Evolutionary conservation across 2,888 invertebrate genomes (phyloP), one percentile per base, ranked within the genome.

Genomic region (Ptilodon capucinus): DNA sequence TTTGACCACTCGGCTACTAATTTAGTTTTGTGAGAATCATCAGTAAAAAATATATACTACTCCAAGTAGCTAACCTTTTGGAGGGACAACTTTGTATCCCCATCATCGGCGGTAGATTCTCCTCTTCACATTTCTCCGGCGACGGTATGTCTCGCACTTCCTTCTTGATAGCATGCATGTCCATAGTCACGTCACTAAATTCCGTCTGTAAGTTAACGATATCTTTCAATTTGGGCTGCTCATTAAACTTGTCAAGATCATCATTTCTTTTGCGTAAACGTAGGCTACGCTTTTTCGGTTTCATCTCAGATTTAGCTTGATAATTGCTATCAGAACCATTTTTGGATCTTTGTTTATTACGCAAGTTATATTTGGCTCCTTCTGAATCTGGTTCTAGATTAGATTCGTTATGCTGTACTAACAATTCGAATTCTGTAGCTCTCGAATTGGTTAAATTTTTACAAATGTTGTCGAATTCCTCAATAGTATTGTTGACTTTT

Each of bases 391-490:
- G n/a, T n/a, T n/a, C n/a, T n/a, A n/a, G n/a, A n/a, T n/a, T n/a
- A n/a, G n/a, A n/a, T n/a, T n/a, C n/a, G n/a, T n/a, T n/a, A n/a
- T 40, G 74, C 2, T 75, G 52, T 1, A 81, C 51, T 1, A 89
- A 62, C 34, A 82, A 44, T 4, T 91, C 89, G 21, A 91, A 91
- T 57, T 89, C 84, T 0, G 90, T 86, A 16, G 76, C 76, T 51
- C 84, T 78, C 1, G 82, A 73, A n/a, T 60, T 58, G 18, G 84
- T 71, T 35, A 88, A 56, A 41, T 88, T 71, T 62, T 85, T 87
- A 54, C 76, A 89, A 25, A 90, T 79, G 17, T 83, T 84, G 54
- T 90, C 90, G 44, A 89, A 91, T 44, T 79, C 81, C 23, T 85
- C 84, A 17, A 80, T 63, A 0, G 88, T 88, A 43, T 86, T 84